Evolutionary conservation across 2,113 vertebrate genomes (phyloP).

Genomic region (Oncorhynchus kisutch): DNA sequence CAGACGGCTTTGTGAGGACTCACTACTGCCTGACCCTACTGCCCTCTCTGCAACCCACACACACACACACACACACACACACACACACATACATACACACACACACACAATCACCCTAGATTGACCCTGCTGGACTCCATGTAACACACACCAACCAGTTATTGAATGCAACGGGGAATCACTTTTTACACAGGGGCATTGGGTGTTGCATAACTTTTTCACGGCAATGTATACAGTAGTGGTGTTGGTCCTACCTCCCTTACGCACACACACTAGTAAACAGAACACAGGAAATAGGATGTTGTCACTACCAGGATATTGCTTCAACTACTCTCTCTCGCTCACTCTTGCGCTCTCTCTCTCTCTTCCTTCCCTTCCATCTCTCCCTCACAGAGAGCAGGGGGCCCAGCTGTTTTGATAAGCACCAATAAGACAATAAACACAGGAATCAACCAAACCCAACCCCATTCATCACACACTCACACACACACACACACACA

Average conservation of each 20-base stretch:
- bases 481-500: background rate
- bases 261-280: constrained; percentile 12
- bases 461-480: constrained; percentile 3
- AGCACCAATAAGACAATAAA: too few species aligned
- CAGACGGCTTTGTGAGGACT: constrained; percentile 48
- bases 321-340: constrained; percentile 37
- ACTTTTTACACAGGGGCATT: too few species aligned
- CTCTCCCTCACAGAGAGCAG: background rate
- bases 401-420: too few species aligned
- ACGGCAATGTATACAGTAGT: background rate
- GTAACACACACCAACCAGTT: background rate
- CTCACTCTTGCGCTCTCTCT: background rate
- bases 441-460: constrained; percentile 20
- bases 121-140: background rate
- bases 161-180: too few species aligned
- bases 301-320: constrained; percentile 49
- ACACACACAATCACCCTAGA: constrained; percentile 4
- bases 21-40: background rate
- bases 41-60: constrained; percentile 5
- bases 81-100: background rate
- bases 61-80: background rate
- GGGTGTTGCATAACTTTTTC: too few species aligned
- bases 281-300: constrained; percentile 49
- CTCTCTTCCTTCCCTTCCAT: background rate
- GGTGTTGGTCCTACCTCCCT: constrained; percentile 20